Evolutionary conservation across 2,888 invertebrate species (phyloP).

Genomic region (Didymodactylos carnosus): DNA sequence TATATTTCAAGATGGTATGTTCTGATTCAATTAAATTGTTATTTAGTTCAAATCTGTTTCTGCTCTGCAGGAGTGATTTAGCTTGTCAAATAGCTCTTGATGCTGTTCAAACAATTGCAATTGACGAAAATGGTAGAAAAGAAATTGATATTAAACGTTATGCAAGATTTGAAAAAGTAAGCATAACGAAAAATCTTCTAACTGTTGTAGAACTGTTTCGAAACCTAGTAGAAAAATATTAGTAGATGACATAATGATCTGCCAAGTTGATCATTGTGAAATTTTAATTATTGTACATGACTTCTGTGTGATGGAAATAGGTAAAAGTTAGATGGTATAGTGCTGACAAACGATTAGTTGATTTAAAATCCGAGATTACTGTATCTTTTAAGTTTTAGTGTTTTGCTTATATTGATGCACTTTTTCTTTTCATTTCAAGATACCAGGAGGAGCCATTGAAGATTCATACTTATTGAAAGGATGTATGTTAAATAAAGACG

Average conservation of each 20-base stretch:
- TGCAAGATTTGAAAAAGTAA: conserved; percentile 59
- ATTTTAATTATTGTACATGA: no score
- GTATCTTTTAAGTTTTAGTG: no score
- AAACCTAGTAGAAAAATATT: no score
- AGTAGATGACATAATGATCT: no score
- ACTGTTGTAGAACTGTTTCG: no score
- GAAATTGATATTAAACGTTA: conserved; percentile 97
- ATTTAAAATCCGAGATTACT: no score
- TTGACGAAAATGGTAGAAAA: conserved; percentile 59
- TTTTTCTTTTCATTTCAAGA: conserved; percentile 22
- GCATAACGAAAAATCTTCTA: no score
- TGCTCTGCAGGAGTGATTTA: conserved; percentile 46
- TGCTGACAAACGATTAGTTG: no score
- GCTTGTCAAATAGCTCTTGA: conserved; percentile 85
- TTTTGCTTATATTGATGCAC: not conserved
- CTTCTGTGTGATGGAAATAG: no score
- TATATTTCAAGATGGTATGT: conserved; percentile 69
- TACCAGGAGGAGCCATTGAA: conserved; percentile 84
- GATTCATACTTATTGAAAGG: conserved; percentile 77
- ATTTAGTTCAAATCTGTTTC: no score
- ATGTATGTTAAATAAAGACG: conserved; percentile 94
- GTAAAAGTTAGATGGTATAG: no score
- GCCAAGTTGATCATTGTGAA: no score
- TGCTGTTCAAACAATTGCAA: conserved; percentile 71
- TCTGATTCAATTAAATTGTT: not conserved